Conservation (phyloP, 2,888 invertebrate species). For the Heterodera filipjevi region DNA sequence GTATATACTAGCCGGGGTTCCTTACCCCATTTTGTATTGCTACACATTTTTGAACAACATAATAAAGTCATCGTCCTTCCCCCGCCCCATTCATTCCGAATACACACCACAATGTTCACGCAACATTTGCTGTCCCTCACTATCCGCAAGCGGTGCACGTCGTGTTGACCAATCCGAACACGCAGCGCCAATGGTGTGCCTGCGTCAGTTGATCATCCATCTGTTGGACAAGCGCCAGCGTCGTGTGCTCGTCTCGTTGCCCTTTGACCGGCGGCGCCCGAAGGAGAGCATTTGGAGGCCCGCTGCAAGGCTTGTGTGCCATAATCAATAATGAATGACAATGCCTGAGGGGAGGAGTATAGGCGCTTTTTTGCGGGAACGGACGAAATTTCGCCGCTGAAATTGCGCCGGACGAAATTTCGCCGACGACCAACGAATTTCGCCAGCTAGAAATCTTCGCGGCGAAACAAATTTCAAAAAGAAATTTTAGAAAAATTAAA, state of each 20-base stretch:
- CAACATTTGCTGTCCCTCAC: slow-evolving; percentile 44
- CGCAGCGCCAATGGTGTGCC: slow-evolving; percentile 32
- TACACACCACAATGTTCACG: slow-evolving; percentile 54
- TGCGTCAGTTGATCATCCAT: slow-evolving; percentile 37
- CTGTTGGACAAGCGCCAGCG: slow-evolving; percentile 34
- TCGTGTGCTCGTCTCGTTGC: slow-evolving; percentile 32
- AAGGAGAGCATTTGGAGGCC: slow-evolving; percentile 39
- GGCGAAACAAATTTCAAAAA: no score
- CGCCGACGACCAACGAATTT: no score
- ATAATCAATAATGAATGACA: background rate
- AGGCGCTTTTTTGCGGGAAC: no score
- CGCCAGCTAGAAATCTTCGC: no score
- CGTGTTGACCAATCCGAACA: slow-evolving; percentile 39
- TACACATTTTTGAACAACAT: no score
- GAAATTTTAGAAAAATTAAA: no score
- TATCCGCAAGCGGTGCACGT: slow-evolving; percentile 51
- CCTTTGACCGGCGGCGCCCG: slow-evolving; percentile 31
- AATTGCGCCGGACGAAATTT: no score
- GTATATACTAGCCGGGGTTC: no score
- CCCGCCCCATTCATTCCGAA: slow-evolving; percentile 32
- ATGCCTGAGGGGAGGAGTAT: no score
- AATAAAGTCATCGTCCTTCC: no score
- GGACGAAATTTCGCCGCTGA: no score
- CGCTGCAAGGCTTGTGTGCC: slow-evolving; percentile 16
- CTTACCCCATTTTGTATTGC: no score